These are phyloP conservation scores for Samia ricini DNA, from an alignment of 1,140 invertebrate species.

Conservation along the genomic window DNA sequence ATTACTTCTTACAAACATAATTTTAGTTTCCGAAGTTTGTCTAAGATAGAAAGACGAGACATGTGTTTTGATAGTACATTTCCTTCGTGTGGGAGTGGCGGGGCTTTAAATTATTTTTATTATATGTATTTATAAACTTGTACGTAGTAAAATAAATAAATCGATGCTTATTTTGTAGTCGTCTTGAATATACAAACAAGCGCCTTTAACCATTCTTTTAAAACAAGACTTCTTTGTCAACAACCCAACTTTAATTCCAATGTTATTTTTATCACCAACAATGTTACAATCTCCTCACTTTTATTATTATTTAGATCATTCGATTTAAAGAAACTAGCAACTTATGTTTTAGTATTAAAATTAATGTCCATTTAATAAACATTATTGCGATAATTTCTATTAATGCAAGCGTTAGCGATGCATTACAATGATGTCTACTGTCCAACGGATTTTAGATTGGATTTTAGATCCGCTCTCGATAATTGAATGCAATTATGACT, in stretches of 20 bases:
- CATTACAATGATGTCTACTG: background rate
- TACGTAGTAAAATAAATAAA: background rate
- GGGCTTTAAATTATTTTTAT: background rate
- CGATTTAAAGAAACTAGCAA: background rate
- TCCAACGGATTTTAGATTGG: slow-evolving; percentile 27
- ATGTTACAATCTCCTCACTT: background rate
- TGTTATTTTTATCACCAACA: background rate
- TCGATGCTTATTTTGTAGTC: background rate
- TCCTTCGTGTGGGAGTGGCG: background rate
- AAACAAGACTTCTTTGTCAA: background rate
- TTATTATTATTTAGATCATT: background rate
- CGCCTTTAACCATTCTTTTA: background rate
- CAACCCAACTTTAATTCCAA: background rate
- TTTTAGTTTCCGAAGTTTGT: background rate
- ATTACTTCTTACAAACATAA: no score
- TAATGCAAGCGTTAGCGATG: background rate
- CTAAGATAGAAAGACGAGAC: background rate
- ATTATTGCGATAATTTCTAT: background rate
- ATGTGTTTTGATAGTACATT: background rate
- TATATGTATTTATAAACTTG: background rate
- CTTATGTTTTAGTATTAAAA: no score
- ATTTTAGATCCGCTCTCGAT: slow-evolving; percentile 49
- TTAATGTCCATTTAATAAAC: no score
- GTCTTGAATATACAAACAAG: background rate
- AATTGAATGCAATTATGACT: slow-evolving; percentile 35